A percentile compares a stretch with the other conserved stretches of the same genome.
These are phyloP conservation scores for Zaprionus lachaisei DNA, from an alignment of 1,140 invertebrate species.

Conservation along the genomic window DNA sequence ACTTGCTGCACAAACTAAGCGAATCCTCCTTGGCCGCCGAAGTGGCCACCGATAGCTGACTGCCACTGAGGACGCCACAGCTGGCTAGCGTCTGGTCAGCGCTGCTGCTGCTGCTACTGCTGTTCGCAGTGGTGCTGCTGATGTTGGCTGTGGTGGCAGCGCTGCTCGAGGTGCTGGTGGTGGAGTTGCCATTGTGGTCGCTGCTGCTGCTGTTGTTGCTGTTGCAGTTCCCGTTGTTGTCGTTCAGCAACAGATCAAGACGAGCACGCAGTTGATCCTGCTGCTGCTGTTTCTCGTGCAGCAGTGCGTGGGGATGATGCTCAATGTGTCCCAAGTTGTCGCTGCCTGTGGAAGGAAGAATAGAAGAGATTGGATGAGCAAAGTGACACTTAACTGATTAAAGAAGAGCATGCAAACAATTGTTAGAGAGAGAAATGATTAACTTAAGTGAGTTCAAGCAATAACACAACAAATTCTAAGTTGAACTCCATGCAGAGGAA, in stretches of 20 bases:
- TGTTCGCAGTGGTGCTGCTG: constrained; percentile 84
- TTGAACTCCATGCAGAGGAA: constrained; percentile 37
- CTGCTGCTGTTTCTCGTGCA: constrained; percentile 74
- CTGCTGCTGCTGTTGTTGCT: constrained; percentile 64
- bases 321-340: constrained; percentile 57
- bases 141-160: constrained; percentile 81
- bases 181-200: constrained; percentile 84
- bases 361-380: not conserved
- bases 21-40: constrained; percentile 70
- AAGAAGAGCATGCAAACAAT: constrained; percentile 7
- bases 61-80: constrained; percentile 58
- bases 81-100: constrained; percentile 73
- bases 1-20: constrained; percentile 72
- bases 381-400: not conserved
- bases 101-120: constrained; percentile 65
- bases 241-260: constrained; percentile 92
- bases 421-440: not conserved
- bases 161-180: constrained; percentile 85
- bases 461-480: not conserved
- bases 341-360: constrained; percentile 49
- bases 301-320: constrained; percentile 53
- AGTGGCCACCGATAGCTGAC: constrained; percentile 77
- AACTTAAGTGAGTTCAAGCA: not conserved
- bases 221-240: constrained; percentile 84
- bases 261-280: constrained; percentile 92